Evolutionary conservation across 1,140 invertebrate genomes (phyloP), one percentile per base, ranked within the genome.

Genomic region (Ooceraea biroi): DNA sequence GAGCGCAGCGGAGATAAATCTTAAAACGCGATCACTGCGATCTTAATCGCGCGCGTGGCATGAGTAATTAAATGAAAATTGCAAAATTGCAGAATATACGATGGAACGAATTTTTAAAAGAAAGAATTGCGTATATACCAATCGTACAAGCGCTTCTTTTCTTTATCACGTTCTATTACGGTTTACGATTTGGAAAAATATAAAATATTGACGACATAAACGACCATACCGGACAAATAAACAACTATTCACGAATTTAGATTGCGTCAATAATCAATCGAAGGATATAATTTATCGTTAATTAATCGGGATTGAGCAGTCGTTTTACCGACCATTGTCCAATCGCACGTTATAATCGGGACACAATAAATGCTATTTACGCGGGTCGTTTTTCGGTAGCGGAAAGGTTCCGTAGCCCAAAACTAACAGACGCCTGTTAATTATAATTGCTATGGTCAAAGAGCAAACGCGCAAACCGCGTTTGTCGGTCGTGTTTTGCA

Each of bases 391-490:
- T 89, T 89, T 65, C 27, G 30, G 17, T 27, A 68, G 86, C 78
- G 52, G 68, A 82, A 89, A 84, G 46, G 19, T 65, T 57, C 69
- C 66, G 12, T 52, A 52, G 48, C 27, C 17, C 44, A 52, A 36
- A 27, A 72, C 80, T 76, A 89, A 83, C 78, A 66, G 50, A 60
- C 61, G 58, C 69, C 78, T 78, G 85, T 69, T 91, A 90, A 90
- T 88, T 86, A 84, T 87, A 89, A 90, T 90, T 84, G 88, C 84
- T 76, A 84, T 60, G 87, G 85, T 84, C 84, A 69, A 83, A 82
- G 73, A 60, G 65, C 65, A 89, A 76, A 88, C 57, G 82, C 68
- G 72, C 66, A 83, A 85, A 90, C 77, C 83, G 71, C 82, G 82
- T 78, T 89, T 80, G 80, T 61, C 74, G 58, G 36, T 48, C 41